These are phyloP conservation scores for Melipona beecheii DNA, from an alignment of 2,888 invertebrate species.

Conservation along the genomic window DNA sequence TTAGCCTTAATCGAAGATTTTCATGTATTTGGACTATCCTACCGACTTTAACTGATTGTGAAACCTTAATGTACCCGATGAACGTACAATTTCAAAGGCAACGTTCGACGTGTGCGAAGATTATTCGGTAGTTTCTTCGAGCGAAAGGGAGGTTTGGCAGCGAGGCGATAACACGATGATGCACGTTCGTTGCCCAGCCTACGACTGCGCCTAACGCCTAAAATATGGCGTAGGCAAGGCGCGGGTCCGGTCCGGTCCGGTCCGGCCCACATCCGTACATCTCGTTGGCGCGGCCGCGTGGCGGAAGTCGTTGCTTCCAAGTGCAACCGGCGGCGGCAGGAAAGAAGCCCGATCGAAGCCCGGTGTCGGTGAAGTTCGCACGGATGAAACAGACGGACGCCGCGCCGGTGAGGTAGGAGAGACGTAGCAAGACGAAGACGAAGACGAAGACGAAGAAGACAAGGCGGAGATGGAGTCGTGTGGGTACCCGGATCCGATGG, in stretches of 20 bases:
- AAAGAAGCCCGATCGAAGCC: slow-evolving; percentile 66
- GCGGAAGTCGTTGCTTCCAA: slow-evolving; percentile 78
- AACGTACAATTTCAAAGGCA: not conserved
- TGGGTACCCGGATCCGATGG: slow-evolving; percentile 81
- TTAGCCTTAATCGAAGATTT: too few species aligned
- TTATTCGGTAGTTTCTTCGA: not conserved
- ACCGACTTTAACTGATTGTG: too few species aligned
- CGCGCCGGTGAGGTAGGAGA: not conserved
- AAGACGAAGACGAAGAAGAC: slow-evolving; percentile 16
- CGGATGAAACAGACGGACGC: not conserved
- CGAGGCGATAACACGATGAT: slow-evolving; percentile 68
- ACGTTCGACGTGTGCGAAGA: not conserved
- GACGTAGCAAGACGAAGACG: not conserved
- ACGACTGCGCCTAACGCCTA: slow-evolving; percentile 66
- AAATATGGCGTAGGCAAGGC: slow-evolving; percentile 75
- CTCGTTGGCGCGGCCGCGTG: slow-evolving; percentile 48
- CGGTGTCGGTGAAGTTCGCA: slow-evolving; percentile 41
- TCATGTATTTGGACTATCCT: too few species aligned
- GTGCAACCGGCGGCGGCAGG: slow-evolving; percentile 64
- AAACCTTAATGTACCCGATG: too few species aligned
- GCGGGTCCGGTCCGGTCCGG: slow-evolving; percentile 65
- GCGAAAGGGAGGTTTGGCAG: slow-evolving; percentile 18
- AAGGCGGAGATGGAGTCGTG: slow-evolving; percentile 61
- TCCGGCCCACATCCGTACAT: slow-evolving; percentile 75
- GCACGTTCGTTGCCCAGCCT: slow-evolving; percentile 63